phyloP scores from a whole-genome alignment of 2,113 vertebrate species.

The Dipodomys stephensi region DNA sequence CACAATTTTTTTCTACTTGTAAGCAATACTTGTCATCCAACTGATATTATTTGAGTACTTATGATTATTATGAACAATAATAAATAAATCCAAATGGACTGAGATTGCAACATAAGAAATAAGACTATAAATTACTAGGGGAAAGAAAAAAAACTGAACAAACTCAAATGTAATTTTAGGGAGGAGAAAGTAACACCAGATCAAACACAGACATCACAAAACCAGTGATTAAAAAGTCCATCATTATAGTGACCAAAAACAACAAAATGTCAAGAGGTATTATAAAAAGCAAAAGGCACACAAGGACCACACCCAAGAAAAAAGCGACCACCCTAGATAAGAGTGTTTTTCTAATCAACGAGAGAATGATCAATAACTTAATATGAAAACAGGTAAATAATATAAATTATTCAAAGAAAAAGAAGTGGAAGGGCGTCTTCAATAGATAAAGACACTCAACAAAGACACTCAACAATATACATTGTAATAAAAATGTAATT shows the following conservation, averaged over 20 bases:
- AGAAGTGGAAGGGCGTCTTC: not conserved
- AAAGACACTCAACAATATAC: not conserved
- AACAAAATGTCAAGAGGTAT: not conserved
- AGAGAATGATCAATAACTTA: not conserved
- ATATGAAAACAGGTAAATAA: not conserved
- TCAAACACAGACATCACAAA: constrained; percentile 32
- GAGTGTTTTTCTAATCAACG: constrained; percentile 12
- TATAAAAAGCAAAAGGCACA: not conserved
- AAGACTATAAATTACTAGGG: not conserved
- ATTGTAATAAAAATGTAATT: not conserved
- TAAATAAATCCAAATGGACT: not conserved
- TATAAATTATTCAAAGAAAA: not conserved
- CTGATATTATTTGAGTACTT: not conserved
- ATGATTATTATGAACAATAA: not conserved
- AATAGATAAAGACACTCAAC: constrained; percentile 18
- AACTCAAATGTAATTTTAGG: not conserved
- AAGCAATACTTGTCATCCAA: not conserved
- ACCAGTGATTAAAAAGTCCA: constrained; percentile 13
- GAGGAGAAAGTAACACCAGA: not conserved
- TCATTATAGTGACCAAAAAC: not conserved
- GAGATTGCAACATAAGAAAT: not conserved
- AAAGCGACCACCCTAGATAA: not conserved
- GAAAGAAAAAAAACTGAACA: not conserved
- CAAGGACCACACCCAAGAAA: not conserved
- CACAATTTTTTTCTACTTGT: not conserved